phyloP scores from a whole-genome alignment of 2,888 invertebrate species.

The Cabera pusaria region DNA sequence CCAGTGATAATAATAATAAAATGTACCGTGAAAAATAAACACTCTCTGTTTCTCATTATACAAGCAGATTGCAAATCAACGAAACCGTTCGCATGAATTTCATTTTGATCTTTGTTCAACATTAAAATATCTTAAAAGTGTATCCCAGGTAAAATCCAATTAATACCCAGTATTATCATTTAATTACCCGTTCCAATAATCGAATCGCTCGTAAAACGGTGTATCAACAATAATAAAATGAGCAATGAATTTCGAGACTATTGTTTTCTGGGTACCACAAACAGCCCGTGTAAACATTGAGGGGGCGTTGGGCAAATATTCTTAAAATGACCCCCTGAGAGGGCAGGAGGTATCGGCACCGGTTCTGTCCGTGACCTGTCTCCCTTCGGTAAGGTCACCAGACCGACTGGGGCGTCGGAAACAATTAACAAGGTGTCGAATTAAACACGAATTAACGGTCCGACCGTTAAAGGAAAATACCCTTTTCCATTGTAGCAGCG shows the following conservation, averaged over 20 bases:
- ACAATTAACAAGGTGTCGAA: constrained; percentile 84
- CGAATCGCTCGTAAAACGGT: constrained; percentile 80
- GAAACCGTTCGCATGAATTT: constrained; percentile 7
- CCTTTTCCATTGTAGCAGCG: constrained; percentile 78
- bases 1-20: too few relatives aligned
- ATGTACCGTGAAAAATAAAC: too few relatives aligned
- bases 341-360: constrained; percentile 54
- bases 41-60: too few relatives aligned
- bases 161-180: constrained; percentile 82
- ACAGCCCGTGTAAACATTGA: constrained; percentile 79
- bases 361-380: constrained; percentile 62
- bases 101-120: constrained; percentile 25
- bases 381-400: constrained; percentile 70
- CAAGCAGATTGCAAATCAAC: background rate
- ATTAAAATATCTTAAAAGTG: constrained; percentile 44
- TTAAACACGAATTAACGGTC: constrained; percentile 82
- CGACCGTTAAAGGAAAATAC: constrained; percentile 78
- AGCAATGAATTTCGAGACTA: constrained; percentile 82
- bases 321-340: constrained; percentile 76
- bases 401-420: constrained; percentile 77
- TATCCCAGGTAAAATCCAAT: constrained; percentile 77
- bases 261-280: constrained; percentile 82
- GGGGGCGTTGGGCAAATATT: constrained; percentile 77
- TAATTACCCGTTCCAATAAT: constrained; percentile 82
- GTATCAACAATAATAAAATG: constrained; percentile 83